These are phyloP conservation scores for Homalodisca vitripennis DNA, from an alignment of 1,140 invertebrate genomes.

Conservation along the genomic window DNA sequence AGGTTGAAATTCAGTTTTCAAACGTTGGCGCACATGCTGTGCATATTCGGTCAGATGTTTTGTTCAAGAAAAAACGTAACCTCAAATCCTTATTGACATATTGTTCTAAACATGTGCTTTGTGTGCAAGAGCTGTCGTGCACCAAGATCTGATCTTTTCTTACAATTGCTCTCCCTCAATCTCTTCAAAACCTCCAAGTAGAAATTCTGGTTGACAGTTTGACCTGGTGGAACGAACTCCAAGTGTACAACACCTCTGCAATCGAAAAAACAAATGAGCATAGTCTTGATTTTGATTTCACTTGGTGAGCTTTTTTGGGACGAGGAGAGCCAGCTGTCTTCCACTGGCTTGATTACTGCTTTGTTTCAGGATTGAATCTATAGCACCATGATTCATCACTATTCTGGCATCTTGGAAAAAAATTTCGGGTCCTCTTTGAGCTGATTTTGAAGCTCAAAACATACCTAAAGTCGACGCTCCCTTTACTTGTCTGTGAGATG, in stretches of 20 bases:
- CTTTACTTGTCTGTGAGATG: neutral
- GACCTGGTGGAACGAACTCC: neutral
- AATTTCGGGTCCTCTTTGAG: neutral
- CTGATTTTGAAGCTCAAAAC: neutral
- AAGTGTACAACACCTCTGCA: neutral
- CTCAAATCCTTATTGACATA: too few species aligned
- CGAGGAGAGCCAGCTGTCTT: neutral
- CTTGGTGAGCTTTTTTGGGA: neutral
- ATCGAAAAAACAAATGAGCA: neutral
- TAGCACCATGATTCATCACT: neutral
- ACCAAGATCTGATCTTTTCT: neutral
- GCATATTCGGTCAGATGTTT: too few species aligned
- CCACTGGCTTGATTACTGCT: neutral
- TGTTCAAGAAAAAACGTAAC: too few species aligned
- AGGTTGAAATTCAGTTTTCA: too few species aligned
- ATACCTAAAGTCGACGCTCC: neutral
- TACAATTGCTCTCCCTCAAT: neutral
- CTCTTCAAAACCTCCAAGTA: neutral
- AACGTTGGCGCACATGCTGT: too few species aligned
- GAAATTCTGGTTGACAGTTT: neutral
- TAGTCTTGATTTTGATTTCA: neutral
- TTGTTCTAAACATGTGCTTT: too few species aligned
- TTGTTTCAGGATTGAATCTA: neutral
- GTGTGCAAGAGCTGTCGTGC: too few species aligned
- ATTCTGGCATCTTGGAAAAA: neutral